Base-by-base conservation (phyloP, 2,888 invertebrate species). In the Drosophila setosimentum region DNA sequence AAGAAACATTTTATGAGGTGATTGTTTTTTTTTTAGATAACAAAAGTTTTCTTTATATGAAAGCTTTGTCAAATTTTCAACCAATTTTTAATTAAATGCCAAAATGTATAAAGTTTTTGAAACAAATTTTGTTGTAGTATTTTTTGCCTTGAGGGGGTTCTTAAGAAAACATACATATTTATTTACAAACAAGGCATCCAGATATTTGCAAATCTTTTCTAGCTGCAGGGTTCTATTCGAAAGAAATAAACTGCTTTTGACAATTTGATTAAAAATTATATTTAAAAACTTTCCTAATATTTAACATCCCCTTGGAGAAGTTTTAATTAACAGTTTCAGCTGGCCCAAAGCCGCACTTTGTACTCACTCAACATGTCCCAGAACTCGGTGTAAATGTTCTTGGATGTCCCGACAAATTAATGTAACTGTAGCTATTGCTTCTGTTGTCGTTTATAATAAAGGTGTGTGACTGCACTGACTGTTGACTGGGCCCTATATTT, bases 401-500 rank as follows among this genome's bases (percentile, higher is more conserved):
- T 57, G 29, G 16, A 8, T 37, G 40, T 55, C 37, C 33, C 30
- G n/a, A 13, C n/a, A 30, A 24, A 40, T 37, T 21, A n/a, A 21
- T 30, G 11, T 45, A 42, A 49, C 33, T 49, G 8, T 16, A 4
- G 16, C n/a, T 13, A 24, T 42, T 27, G 21, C 30, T 42, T 21
- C 51, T n/a, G 40, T 40, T n/a, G 33, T 11, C 13, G 10, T n/a
- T 2, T 16, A 16, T 6, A 7, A 29, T 13, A 3, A 27, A 57
- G 57, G 33, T 33, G 68, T 33, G 33, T 30, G 29, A 32, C 57
- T 40, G 29, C 33, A 33, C 33, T 27, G 27, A 27, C 32, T 48
- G 27, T n/a, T n/a, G n/a, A n/a, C n/a, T n/a, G n/a, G 42, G 59
- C 42, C 58, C 73, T 66, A 67, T 4, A 21, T 72, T 65, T 50